Evolutionary conservation across 2,797 vertebrate species (phyloP).

Genomic region (Chiloscyllium punctatum): DNA sequence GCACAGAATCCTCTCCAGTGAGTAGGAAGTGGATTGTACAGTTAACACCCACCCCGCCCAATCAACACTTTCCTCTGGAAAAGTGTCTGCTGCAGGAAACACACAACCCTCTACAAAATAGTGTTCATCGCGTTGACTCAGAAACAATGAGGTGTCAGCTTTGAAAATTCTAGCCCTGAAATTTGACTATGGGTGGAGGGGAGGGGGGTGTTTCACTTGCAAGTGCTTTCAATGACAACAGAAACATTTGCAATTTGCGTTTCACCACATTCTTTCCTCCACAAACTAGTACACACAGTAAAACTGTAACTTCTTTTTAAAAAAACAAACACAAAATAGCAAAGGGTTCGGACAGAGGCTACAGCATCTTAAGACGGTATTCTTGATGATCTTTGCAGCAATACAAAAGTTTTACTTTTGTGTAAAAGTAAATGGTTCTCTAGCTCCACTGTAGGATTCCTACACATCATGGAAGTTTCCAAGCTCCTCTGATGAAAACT

Average conservation of each 20-base stretch:
- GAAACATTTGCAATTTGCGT: neutral
- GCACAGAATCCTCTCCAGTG: neutral
- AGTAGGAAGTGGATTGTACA: neutral
- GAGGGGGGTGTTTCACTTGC: too few species aligned
- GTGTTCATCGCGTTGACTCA: too few species aligned
- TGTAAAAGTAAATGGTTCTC: neutral
- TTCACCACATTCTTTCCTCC: neutral
- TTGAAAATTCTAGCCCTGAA: neutral
- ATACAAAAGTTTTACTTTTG: neutral
- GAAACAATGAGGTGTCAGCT: neutral
- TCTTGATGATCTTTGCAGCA: neutral
- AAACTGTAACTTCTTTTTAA: neutral
- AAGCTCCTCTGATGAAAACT: neutral
- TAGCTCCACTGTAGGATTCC: neutral
- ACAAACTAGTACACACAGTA: neutral
- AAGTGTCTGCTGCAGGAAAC: neutral
- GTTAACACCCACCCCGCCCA: neutral
- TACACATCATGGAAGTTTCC: neutral
- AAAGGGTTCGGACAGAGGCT: neutral
- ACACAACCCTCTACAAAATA: neutral
- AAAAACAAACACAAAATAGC: constrained; percentile 1
- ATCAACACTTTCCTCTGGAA: neutral
- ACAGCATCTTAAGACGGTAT: constrained; percentile 14
- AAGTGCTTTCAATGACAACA: constrained; percentile 2
- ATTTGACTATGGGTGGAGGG: neutral